Evolutionary conservation across 1,140 invertebrate genomes (phyloP).

Genomic region (Teleogryllus occipitalis): DNA sequence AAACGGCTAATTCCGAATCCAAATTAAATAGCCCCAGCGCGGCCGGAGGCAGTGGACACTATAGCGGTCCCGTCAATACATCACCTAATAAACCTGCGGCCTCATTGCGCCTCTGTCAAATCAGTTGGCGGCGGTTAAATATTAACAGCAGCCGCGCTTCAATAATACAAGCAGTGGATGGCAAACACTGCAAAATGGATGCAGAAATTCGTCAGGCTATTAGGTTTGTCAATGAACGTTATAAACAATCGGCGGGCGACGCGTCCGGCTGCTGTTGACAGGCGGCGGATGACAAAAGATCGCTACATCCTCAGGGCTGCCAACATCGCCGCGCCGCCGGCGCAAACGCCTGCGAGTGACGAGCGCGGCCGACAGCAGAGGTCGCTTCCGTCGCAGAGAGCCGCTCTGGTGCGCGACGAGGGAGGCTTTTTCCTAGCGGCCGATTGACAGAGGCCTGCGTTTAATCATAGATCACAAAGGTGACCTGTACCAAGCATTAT

Average conservation of each 20-base stretch:
- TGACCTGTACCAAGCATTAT: no score
- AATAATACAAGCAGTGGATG: background rate
- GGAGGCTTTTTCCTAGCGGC: no score
- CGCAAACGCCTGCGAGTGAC: no score
- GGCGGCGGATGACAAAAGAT: no score
- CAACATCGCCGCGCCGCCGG: no score
- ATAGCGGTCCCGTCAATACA: background rate
- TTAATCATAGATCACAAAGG: no score
- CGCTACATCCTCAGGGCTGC: no score
- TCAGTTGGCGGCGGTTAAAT: background rate
- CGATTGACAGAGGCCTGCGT: no score
- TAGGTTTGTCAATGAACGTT: background rate
- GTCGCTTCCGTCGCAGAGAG: no score
- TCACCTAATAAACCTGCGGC: background rate
- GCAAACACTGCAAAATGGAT: slow-evolving; percentile 1
- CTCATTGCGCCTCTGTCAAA: background rate
- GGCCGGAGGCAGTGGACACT: background rate
- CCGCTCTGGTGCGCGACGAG: no score
- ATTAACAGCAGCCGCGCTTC: background rate
- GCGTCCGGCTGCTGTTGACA: background rate
- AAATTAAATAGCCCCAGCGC: background rate
- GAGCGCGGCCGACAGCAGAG: no score
- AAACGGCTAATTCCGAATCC: background rate
- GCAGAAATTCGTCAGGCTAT: slow-evolving; percentile 3
- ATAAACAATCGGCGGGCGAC: background rate